A percentile compares a stretch with the other conserved stretches of the same genome.
Conservation (phyloP, 2,888 invertebrate species). For the Antheraea yamamai region DNA sequence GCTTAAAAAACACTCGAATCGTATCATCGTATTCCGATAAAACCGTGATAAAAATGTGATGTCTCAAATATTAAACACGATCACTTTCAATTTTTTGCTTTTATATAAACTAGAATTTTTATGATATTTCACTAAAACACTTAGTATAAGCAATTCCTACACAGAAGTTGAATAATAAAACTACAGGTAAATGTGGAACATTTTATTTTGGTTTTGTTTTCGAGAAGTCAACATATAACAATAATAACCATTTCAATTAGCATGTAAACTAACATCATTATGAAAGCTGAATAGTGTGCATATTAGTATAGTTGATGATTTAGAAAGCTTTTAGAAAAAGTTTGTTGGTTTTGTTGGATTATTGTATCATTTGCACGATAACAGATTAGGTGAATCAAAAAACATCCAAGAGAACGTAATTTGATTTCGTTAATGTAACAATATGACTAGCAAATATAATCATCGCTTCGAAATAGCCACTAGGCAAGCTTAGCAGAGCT, state of each 20-base stretch:
- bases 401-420: slow-evolving; percentile 52
- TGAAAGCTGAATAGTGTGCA: slow-evolving; percentile 55
- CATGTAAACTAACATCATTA: slow-evolving; percentile 56
- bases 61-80: background rate
- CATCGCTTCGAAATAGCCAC: slow-evolving; percentile 43
- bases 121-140: slow-evolving; percentile 41
- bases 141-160: slow-evolving; percentile 40
- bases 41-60: background rate
- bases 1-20: slow-evolving; percentile 31
- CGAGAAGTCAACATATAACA: background rate
- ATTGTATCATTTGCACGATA: slow-evolving; percentile 51
- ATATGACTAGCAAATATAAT: slow-evolving; percentile 32
- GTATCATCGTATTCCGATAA: background rate
- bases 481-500: slow-evolving; percentile 46
- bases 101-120: slow-evolving; percentile 47
- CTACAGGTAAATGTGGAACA: slow-evolving; percentile 25
- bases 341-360: slow-evolving; percentile 37
- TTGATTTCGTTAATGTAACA: slow-evolving; percentile 42
- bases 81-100: background rate
- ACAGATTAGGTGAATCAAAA: slow-evolving; percentile 30
- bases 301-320: slow-evolving; percentile 57
- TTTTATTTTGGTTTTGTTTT: background rate
- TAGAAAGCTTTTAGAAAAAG: slow-evolving; percentile 65
- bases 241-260: slow-evolving; percentile 35
- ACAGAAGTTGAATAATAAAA: slow-evolving; percentile 25